Evolutionary conservation across 2,113 vertebrate genomes (phyloP), one percentile per base, ranked within the genome.

Genomic region (Propithecus coquereli): DNA sequence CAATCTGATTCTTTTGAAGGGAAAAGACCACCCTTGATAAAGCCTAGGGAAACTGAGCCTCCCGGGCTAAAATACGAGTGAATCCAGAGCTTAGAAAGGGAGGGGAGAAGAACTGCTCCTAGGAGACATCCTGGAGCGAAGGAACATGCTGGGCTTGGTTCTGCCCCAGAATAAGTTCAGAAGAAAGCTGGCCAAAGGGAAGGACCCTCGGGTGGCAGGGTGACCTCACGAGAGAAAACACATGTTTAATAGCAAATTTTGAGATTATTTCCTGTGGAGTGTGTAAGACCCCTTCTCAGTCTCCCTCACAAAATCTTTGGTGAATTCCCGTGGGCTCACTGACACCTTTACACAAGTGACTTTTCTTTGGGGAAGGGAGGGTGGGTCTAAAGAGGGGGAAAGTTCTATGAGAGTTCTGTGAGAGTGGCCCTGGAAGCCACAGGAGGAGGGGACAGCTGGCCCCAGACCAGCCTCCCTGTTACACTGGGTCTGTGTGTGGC

Each of bases 201-300:
- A 66, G 40, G 23, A 4, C 1, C 57, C 12, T 3, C 6, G 22
- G 2, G 1, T 37, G 52, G 27, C 4, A 5, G 40, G 7, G 37
- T n/a, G 27, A 45, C 32, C 18, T 5, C 7, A 16, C 14, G 34
- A 34, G 18, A 90, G 32, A 87, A 91, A 87, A 43, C 6, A 34
- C 8, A 14, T 0, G 2, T 2, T 18, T 5, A 17, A 52, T 70
- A 47, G 47, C 13, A 52, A 22, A 12, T 20, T 34, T 32, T 34
- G 32, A 63, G 40, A 57, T 6, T 32, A 17, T 43, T 20, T 45
- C 32, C 59, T 77, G 25, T 45, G 59, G n/a, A n/a, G 9, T 5
- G 2, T 40, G 3, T 27, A 17, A 82, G 18, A 34, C 9, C 52
- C 8, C 6, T 7, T 40, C 70, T 45, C 63, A 12, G 65, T 47